phyloP scores from a whole-genome alignment of 2,113 vertebrate genomes.

The Oncorhynchus gorbuscha region DNA sequence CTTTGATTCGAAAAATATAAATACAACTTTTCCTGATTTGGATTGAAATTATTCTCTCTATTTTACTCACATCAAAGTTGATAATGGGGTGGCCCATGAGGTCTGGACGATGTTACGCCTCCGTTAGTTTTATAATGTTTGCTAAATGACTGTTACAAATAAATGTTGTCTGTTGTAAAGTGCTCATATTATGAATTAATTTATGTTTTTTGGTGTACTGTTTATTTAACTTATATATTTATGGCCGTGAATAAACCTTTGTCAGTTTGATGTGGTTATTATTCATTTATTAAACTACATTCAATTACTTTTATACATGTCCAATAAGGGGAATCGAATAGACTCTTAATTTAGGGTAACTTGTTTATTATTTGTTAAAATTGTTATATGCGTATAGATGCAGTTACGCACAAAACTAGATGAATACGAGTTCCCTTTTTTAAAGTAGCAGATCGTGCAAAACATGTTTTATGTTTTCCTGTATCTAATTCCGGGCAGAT shows the following conservation, averaged over 20 bases:
- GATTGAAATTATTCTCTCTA: neutral
- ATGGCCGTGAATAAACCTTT: constrained; percentile 62
- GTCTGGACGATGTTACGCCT: neutral
- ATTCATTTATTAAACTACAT: neutral
- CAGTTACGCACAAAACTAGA: neutral
- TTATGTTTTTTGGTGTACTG: constrained; percentile 38
- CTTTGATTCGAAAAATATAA: neutral
- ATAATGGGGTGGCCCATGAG: constrained; percentile 30
- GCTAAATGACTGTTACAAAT: constrained; percentile 13
- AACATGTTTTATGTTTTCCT: too few relatives aligned
- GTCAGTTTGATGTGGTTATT: constrained; percentile 35
- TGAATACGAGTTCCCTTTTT: constrained; percentile 32
- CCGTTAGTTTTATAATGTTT: constrained; percentile 9
- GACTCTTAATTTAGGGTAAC: too few relatives aligned
- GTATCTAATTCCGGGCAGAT: too few relatives aligned
- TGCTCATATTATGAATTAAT: constrained; percentile 36
- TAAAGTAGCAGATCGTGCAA: constrained; percentile 25
- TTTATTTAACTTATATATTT: constrained; percentile 72
- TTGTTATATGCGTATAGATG: too few relatives aligned
- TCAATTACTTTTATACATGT: too few relatives aligned
- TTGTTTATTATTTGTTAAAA: too few relatives aligned
- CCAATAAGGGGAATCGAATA: too few relatives aligned
- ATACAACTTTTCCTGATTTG: neutral
- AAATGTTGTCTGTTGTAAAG: neutral
- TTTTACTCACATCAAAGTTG: neutral